These are phyloP conservation scores for Centropus bengalensis DNA, from an alignment of 2,113 vertebrate genomes.

Conservation along the genomic window DNA sequence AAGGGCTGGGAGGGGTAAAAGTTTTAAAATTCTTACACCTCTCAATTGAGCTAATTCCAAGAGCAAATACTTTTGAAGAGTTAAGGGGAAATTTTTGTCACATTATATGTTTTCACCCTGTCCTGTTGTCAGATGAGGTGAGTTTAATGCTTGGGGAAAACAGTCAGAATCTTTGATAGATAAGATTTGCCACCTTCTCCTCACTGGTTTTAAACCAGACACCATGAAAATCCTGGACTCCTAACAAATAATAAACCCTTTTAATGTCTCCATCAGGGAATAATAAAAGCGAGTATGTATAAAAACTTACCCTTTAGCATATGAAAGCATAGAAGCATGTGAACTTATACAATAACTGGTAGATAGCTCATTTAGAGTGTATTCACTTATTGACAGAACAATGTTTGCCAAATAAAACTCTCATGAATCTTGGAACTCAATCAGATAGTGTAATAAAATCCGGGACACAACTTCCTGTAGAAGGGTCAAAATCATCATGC, in stretches of 20 bases:
- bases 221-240: neutral
- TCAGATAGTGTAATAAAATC: conserved; percentile 38
- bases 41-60: neutral
- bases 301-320: conserved; percentile 34
- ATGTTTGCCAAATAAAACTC: conserved; percentile 29
- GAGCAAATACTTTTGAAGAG: neutral
- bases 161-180: neutral
- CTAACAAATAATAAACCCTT: conserved; percentile 22
- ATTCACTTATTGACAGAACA: conserved; percentile 49
- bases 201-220: conserved; percentile 25
- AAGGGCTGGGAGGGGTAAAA: neutral
- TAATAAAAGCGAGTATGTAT: conserved; percentile 31
- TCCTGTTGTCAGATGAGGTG: neutral
- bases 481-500: neutral
- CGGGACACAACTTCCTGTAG: conserved; percentile 7
- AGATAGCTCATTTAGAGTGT: conserved; percentile 42
- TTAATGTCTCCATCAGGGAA: conserved; percentile 35
- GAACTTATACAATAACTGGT: conserved; percentile 24
- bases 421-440: conserved; percentile 9
- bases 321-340: conserved; percentile 41
- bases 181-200: neutral
- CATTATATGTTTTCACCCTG: neutral
- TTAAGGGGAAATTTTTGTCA: neutral
- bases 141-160: neutral
- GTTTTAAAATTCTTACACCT: neutral